Evolutionary conservation across 2,113 vertebrate genomes (phyloP).

Genomic region (Capreolus pygargus): DNA sequence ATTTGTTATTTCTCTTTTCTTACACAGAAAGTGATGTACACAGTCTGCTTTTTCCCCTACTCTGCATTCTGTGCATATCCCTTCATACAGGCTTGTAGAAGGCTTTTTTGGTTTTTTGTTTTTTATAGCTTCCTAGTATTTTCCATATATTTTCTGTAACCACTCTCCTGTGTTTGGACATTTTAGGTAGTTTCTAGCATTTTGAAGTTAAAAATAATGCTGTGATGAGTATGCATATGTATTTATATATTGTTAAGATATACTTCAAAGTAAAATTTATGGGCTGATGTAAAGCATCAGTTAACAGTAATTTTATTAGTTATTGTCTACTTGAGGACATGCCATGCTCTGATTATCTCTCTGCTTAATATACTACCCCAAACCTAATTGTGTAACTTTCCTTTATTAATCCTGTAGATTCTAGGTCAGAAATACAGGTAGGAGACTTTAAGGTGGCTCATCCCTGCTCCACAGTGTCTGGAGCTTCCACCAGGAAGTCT

Average conservation of each 20-base stretch:
- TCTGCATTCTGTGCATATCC: background rate
- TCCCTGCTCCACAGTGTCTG: background rate
- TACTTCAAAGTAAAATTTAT: background rate
- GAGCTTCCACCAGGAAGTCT: background rate
- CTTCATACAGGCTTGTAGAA: background rate
- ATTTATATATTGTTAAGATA: background rate
- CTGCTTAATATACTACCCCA: background rate
- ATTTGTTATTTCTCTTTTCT: background rate
- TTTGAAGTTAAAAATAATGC: constrained; percentile 1
- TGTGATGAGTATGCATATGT: background rate
- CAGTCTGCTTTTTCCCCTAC: background rate
- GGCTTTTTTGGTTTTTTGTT: background rate
- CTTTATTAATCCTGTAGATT: background rate
- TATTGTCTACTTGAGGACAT: background rate
- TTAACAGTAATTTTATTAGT: background rate
- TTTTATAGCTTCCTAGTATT: background rate
- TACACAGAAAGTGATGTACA: background rate
- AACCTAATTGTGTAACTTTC: background rate
- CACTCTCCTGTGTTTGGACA: background rate
- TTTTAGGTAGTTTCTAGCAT: background rate
- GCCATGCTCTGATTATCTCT: background rate
- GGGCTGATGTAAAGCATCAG: background rate
- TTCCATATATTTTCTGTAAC: background rate
- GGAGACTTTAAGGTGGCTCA: background rate
- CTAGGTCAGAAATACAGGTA: background rate